Conservation (phyloP, 2,888 invertebrate genomes). For the Micropterix aruncella region DNA sequence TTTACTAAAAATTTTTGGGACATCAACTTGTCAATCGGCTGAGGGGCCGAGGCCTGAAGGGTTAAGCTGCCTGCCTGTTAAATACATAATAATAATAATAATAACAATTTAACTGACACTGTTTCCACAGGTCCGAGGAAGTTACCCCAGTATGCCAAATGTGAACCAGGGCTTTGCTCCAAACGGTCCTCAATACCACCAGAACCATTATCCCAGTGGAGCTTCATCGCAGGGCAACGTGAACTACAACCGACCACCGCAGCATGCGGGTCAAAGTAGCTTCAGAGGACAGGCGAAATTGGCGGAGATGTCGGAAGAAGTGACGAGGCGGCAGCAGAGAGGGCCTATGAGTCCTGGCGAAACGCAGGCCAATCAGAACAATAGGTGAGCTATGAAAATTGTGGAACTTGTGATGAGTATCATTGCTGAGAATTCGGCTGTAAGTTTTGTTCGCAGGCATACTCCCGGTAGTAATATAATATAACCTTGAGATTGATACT, state of each 20-base stretch:
- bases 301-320: constrained; percentile 73
- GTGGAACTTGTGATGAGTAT: too few relatives aligned
- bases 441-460: too few relatives aligned
- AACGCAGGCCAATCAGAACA: background rate
- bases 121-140: constrained; percentile 9
- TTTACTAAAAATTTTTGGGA: too few relatives aligned
- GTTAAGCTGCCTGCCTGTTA: too few relatives aligned
- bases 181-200: constrained; percentile 16
- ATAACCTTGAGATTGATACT: too few relatives aligned
- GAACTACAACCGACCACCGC: constrained; percentile 7
- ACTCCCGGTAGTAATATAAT: too few relatives aligned
- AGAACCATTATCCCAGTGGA: constrained; percentile 7
- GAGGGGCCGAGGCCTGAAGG: too few relatives aligned
- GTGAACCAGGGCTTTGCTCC: constrained; percentile 14
- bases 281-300: constrained; percentile 46
- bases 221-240: constrained; percentile 7
- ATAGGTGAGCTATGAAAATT: background rate
- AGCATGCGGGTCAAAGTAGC: background rate
- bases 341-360: background rate
- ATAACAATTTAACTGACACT: too few relatives aligned
- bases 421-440: too few relatives aligned
- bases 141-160: constrained; percentile 13
- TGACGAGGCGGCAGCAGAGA: constrained; percentile 43
- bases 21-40: too few relatives aligned
- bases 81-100: too few relatives aligned